phyloP scores from a whole-genome alignment of 2,888 invertebrate species.

The Cataglyphis altisquamis region DNA sequence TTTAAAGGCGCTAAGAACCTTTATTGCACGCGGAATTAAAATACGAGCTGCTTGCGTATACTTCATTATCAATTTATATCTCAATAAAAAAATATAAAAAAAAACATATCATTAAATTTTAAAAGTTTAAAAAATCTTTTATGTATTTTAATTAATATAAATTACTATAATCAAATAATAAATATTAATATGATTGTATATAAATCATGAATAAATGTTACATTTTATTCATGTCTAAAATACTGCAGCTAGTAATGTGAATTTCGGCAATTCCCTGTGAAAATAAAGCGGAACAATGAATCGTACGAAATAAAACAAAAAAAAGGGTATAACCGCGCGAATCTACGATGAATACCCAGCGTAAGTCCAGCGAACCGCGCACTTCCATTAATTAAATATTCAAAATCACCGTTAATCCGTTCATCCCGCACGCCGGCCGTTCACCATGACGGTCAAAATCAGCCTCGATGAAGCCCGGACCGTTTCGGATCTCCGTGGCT shows the following conservation, averaged over 20 bases:
- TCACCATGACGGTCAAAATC: constrained; percentile 71
- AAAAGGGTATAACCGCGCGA: constrained; percentile 27
- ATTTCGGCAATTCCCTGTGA: constrained; percentile 11
- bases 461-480: constrained; percentile 72
- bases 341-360: constrained; percentile 49
- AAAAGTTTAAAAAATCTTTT: background rate
- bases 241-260: background rate
- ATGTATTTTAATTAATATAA: background rate
- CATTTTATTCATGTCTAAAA: background rate
- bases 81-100: background rate
- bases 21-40: constrained; percentile 29
- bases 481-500: constrained; percentile 76
- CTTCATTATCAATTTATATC: constrained; percentile 17
- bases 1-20: background rate
- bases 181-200: background rate
- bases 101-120: background rate
- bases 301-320: constrained; percentile 24
- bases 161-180: background rate
- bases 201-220: constrained; percentile 4
- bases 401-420: constrained; percentile 79
- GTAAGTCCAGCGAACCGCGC: constrained; percentile 52
- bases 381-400: constrained; percentile 81
- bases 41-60: background rate
- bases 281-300: constrained; percentile 36
- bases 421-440: constrained; percentile 36